Conservation (phyloP, 1,140 invertebrate genomes). For the Drosophila elegans region DNA sequence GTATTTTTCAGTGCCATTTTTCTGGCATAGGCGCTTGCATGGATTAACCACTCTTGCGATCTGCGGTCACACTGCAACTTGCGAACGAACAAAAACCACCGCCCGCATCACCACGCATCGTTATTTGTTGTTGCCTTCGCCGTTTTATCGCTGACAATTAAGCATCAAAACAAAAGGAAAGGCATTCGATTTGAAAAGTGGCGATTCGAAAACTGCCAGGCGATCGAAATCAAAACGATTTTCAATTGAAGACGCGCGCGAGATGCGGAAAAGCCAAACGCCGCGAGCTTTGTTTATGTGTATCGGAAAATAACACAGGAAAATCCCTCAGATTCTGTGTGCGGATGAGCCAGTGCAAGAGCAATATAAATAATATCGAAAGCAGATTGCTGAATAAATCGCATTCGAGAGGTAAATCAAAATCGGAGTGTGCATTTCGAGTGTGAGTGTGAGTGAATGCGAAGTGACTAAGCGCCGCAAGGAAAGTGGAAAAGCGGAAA, state of each 20-base stretch:
- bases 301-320: conserved; percentile 43
- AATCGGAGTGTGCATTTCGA: conserved; percentile 25
- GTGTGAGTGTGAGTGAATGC: conserved; percentile 15
- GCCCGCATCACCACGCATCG: conserved; percentile 20
- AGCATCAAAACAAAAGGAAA: conserved; percentile 23
- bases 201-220: conserved; percentile 3
- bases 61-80: conserved; percentile 1
- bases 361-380: conserved; percentile 25
- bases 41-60: background rate
- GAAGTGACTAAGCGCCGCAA: conserved; percentile 31
- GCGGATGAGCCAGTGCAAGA: conserved; percentile 29
- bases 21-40: too few relatives aligned
- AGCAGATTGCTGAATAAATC: conserved; percentile 40
- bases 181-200: conserved; percentile 6
- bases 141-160: conserved; percentile 28
- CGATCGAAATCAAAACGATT: conserved; percentile 8
- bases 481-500: conserved; percentile 38
- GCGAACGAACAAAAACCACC: conserved; percentile 14
- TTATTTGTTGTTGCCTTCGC: conserved; percentile 23
- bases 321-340: conserved; percentile 36
- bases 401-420: conserved; percentile 40
- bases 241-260: conserved; percentile 31
- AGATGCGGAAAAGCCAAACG: conserved; percentile 51
- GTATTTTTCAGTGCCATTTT: too few relatives aligned
- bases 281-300: conserved; percentile 52